These are phyloP conservation scores for Rhineura floridana DNA, from an alignment of 2,113 vertebrate genomes.

Conservation along the genomic window DNA sequence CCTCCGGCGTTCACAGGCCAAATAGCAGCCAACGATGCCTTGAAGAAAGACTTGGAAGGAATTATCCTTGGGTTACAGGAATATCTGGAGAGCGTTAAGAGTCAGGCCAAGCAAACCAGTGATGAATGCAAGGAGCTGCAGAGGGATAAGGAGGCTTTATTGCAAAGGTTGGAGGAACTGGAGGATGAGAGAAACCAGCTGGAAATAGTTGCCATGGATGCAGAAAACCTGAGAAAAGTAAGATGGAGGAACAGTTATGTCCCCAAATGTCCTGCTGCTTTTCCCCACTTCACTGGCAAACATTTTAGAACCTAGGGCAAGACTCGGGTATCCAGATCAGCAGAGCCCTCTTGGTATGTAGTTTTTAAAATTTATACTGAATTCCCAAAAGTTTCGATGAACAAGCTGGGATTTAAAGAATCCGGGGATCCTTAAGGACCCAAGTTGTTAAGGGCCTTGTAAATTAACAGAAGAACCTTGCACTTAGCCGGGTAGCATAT, in stretches of 20 bases:
- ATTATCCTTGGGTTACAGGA: constrained; percentile 89
- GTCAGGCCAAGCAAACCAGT: constrained; percentile 79
- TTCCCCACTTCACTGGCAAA: neutral
- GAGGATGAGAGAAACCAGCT: constrained; percentile 80
- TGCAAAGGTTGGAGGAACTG: constrained; percentile 77
- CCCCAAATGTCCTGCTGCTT: neutral
- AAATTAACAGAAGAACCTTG: no score
- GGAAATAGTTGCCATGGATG: constrained; percentile 76
- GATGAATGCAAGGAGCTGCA: constrained; percentile 79
- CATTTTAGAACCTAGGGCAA: neutral
- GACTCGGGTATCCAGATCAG: neutral
- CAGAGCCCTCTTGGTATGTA: no score
- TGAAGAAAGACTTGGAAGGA: constrained; percentile 88
- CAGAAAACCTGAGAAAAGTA: constrained; percentile 82
- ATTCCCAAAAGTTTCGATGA: no score
- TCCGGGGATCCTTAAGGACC: no score
- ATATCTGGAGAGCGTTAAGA: constrained; percentile 84
- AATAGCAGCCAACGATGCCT: constrained; percentile 88
- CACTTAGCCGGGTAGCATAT: no score
- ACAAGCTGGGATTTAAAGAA: no score
- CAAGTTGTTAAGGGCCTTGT: no score
- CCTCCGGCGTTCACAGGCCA: constrained; percentile 79
- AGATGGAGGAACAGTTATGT: constrained; percentile 36
- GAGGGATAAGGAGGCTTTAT: constrained; percentile 81
- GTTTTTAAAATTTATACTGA: no score